Evolutionary conservation across 2,888 invertebrate species (phyloP).

Genomic region (Blera fallax): DNA sequence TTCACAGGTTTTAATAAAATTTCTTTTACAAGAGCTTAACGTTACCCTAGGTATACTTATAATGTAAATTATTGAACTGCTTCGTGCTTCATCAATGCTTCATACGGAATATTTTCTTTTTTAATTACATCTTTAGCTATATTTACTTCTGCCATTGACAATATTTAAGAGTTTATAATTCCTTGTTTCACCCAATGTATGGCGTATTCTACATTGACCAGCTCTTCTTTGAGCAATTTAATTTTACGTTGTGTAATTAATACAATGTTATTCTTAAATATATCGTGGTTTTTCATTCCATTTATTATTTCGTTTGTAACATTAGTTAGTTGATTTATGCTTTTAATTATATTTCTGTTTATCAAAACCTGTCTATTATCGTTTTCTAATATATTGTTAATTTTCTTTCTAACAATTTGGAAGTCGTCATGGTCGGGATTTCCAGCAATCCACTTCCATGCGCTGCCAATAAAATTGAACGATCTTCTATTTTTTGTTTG

Average conservation of each 20-base stretch:
- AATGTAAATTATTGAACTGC: no score
- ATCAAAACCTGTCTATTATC: constrained; percentile 42
- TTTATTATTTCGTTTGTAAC: constrained; percentile 40
- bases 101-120: no score
- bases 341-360: constrained; percentile 33
- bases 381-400: constrained; percentile 34
- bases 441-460: constrained; percentile 55
- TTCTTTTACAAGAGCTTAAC: no score
- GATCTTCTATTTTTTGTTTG: not conserved
- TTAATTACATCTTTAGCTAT: no score
- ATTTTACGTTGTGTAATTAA: constrained; percentile 45
- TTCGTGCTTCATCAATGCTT: no score
- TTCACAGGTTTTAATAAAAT: no score
- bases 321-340: constrained; percentile 31
- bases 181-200: constrained; percentile 23
- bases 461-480: constrained; percentile 32
- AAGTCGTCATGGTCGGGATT: constrained; percentile 50
- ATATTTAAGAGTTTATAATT: constrained; percentile 32
- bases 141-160: no score
- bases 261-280: constrained; percentile 5
- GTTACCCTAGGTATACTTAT: no score
- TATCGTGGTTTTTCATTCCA: not conserved
- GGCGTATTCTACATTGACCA: constrained; percentile 35
- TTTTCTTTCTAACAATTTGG: constrained; percentile 26
- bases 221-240: constrained; percentile 53